Conservation (phyloP, 2,113 vertebrate genomes). For the Channa argus region DNA sequence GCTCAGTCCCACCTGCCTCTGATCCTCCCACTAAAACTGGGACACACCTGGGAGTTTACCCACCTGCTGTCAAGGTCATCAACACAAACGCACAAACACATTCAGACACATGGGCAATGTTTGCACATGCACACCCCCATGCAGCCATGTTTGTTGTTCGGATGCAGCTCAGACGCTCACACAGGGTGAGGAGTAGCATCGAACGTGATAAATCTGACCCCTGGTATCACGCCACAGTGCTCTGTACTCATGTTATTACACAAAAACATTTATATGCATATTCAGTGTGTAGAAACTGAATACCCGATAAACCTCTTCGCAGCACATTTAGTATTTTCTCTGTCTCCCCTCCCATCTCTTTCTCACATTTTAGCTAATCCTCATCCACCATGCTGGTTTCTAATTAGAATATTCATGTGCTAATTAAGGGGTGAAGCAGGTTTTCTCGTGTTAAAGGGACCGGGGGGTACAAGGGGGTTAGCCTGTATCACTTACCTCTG, state of each 20-base stretch:
- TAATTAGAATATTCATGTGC: constrained; percentile 91
- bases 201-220: constrained; percentile 3
- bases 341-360: constrained; percentile 29
- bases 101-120: constrained; percentile 13
- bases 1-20: constrained; percentile 72
- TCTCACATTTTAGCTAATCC: constrained; percentile 73
- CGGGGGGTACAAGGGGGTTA: constrained; percentile 75
- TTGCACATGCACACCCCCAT: constrained; percentile 8
- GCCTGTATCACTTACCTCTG: constrained; percentile 78
- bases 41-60: constrained; percentile 81
- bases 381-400: constrained; percentile 79
- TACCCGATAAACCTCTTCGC: background rate
- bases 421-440: constrained; percentile 88
- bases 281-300: background rate
- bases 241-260: constrained; percentile 8
- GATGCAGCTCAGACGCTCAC: background rate
- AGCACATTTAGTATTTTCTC: constrained; percentile 1
- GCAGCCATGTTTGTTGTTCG: background rate
- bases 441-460: constrained; percentile 79
- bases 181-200: background rate
- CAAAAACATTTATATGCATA: constrained; percentile 26
- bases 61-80: constrained; percentile 75
- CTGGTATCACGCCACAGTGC: constrained; percentile 2
- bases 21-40: constrained; percentile 77
- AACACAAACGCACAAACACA: constrained; percentile 51